Conservation (phyloP, 2,888 invertebrate species). For the Drosophila lutescens region DNA sequence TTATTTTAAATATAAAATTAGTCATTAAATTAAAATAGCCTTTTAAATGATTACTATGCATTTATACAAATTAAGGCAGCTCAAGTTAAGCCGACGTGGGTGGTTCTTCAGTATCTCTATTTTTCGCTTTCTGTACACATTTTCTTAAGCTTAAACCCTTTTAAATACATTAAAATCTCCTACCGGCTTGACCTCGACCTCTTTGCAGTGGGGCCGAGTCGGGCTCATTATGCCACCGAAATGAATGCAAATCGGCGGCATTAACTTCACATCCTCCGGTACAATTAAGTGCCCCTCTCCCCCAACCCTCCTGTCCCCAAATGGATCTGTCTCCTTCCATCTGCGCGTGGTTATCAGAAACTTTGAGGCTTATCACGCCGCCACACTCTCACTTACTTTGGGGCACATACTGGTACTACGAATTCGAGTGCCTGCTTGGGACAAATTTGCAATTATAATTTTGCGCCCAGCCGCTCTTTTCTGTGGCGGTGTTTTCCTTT, state of each 20-base stretch:
- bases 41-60: too few relatives aligned
- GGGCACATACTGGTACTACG: conserved; percentile 1
- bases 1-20: too few relatives aligned
- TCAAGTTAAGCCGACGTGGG: neutral
- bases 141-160: neutral
- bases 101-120: neutral
- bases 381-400: conserved; percentile 73
- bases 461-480: conserved; percentile 61
- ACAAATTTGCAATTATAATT: conserved; percentile 79
- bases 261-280: conserved; percentile 63
- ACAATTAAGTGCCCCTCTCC: conserved; percentile 10
- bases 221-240: conserved; percentile 69
- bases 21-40: too few relatives aligned
- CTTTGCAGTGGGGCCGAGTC: conserved; percentile 4
- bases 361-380: conserved; percentile 67
- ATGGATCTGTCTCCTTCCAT: conserved; percentile 6
- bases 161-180: conserved; percentile 1
- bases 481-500: conserved; percentile 69
- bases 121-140: neutral
- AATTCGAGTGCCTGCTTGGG: conserved; percentile 30
- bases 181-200: conserved; percentile 28
- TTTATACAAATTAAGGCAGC: neutral
- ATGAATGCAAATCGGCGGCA: conserved; percentile 79
- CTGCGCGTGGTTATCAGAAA: conserved; percentile 58
- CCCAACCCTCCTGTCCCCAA: neutral